Evolutionary conservation across 2,113 vertebrate species (phyloP).

Genomic region (Campylorhamphus procurvoides): DNA sequence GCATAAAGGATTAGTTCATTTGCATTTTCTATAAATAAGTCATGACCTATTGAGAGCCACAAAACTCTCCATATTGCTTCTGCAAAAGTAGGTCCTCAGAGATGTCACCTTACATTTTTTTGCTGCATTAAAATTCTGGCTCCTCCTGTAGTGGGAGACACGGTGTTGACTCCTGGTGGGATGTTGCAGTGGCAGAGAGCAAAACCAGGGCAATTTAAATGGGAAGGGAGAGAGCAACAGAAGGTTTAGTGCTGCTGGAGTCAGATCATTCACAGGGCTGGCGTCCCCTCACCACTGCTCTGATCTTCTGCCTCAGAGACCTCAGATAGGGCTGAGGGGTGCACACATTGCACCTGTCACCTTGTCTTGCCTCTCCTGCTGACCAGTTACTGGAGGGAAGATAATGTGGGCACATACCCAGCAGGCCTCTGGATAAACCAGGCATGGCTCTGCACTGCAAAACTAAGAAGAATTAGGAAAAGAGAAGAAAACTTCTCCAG

Average conservation of each 20-base stretch:
- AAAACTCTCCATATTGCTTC: background rate
- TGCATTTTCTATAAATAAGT: background rate
- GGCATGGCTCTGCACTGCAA: background rate
- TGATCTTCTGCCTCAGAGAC: background rate
- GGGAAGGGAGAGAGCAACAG: background rate
- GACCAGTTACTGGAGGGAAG: background rate
- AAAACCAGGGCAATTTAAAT: background rate
- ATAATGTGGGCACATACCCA: background rate
- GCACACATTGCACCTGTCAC: background rate
- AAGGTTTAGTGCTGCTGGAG: background rate
- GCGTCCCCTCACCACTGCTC: background rate
- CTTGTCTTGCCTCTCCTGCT: background rate
- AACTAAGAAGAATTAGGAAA: background rate
- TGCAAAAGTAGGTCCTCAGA: background rate
- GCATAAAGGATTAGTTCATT: background rate
- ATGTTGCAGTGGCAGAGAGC: background rate
- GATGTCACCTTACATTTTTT: background rate
- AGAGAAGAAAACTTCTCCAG: background rate
- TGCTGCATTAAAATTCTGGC: background rate
- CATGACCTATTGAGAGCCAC: background rate
- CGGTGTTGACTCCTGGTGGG: background rate
- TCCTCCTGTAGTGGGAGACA: fast-evolving
- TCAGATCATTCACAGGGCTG: fast-evolving
- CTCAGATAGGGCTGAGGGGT: background rate
- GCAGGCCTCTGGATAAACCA: background rate